phyloP scores from a whole-genome alignment of 2,113 vertebrate genomes.

The Cyprinus carpio region DNA sequence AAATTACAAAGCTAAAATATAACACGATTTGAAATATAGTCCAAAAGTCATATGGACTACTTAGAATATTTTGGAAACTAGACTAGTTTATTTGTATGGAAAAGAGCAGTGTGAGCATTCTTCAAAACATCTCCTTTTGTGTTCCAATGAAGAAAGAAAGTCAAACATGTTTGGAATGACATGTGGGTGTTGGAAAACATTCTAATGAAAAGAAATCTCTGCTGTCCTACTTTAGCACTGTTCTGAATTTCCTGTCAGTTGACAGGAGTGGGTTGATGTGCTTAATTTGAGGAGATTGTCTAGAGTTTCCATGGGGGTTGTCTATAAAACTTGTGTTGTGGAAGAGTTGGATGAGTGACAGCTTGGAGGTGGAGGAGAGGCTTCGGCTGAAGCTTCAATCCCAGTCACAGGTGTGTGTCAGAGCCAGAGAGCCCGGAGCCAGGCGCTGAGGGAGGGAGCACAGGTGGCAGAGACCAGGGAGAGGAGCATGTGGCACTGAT shows the following conservation, averaged over 20 bases:
- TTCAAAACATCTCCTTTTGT: background rate
- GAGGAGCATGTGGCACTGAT: conserved; percentile 74
- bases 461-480: conserved; percentile 73
- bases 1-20: too few species aligned
- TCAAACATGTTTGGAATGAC: background rate
- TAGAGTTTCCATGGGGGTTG: conserved; percentile 32
- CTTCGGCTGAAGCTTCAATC: conserved; percentile 41
- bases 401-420: conserved; percentile 54
- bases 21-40: too few species aligned
- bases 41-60: too few species aligned
- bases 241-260: background rate
- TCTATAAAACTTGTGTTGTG: conserved; percentile 9
- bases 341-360: conserved; percentile 48
- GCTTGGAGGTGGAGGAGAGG: conserved; percentile 36
- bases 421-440: conserved; percentile 42
- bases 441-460: conserved; percentile 60
- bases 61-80: too few species aligned
- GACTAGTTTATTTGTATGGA: background rate
- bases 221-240: conserved; percentile 11
- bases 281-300: conserved; percentile 33
- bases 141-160: background rate
- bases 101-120: background rate
- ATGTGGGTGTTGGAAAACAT: conserved; percentile 5
- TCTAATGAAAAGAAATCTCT: background rate
- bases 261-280: conserved; percentile 5